Percentiles rank a stretch among this genome's conserved stretches.
Conservation (phyloP, 2,113 vertebrate species). For the Paedocypris sp. region DNA sequence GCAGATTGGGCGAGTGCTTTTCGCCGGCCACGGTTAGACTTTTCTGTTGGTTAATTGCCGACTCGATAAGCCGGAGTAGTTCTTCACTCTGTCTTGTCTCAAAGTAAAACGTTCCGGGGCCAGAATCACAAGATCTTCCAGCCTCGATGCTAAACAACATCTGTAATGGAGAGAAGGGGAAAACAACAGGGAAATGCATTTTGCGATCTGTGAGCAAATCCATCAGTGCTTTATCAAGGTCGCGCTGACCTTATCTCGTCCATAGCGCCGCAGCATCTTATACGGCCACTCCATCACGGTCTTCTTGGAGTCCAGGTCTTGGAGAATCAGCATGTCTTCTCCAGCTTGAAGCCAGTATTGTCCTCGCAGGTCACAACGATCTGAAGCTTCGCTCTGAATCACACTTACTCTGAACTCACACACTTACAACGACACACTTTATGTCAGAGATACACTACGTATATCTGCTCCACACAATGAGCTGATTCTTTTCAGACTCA, state of each 20-base stretch:
- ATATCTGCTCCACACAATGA: too few species aligned
- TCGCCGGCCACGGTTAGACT: conserved; percentile 45
- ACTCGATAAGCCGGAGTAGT: conserved; percentile 79
- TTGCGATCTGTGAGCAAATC: neutral
- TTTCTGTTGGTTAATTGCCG: conserved; percentile 69
- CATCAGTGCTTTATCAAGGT: neutral
- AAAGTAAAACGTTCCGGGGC: conserved; percentile 83
- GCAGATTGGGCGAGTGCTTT: conserved; percentile 26
- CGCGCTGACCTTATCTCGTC: conserved; percentile 73
- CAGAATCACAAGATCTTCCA: conserved; percentile 79
- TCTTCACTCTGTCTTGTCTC: conserved; percentile 78
- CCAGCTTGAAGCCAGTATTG: conserved; percentile 72
- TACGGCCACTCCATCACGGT: conserved; percentile 75
- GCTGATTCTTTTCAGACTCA: conserved; percentile 36
- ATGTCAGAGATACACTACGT: too few species aligned
- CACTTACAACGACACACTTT: too few species aligned
- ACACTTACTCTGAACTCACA: conserved; percentile 70
- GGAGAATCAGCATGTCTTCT: conserved; percentile 63
- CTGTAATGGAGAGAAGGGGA: conserved; percentile 44
- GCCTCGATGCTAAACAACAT: conserved; percentile 84
- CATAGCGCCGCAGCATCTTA: conserved; percentile 79
- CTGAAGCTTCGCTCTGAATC: conserved; percentile 71
- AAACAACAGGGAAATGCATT: neutral
- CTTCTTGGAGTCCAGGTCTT: conserved; percentile 51
- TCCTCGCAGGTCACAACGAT: conserved; percentile 72